These are phyloP conservation scores for Acanthochromis polyacanthus DNA, from an alignment of 2,113 vertebrate genomes.

Conservation along the genomic window DNA sequence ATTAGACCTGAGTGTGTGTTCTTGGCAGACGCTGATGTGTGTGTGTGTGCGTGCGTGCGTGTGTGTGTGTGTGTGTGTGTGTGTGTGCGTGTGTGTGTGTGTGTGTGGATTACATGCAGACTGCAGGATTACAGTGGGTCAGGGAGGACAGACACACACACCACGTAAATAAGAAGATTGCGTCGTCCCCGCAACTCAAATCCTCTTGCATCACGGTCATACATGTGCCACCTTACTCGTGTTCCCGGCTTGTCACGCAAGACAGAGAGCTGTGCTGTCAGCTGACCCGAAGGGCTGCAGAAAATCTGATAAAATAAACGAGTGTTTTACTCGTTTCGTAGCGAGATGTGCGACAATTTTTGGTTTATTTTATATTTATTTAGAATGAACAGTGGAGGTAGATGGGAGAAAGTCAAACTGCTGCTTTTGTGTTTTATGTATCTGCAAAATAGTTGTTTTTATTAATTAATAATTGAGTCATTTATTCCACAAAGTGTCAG, in stretches of 20 bases:
- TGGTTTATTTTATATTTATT: too few relatives aligned
- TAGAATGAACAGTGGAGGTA: too few relatives aligned
- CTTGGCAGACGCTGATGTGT: constrained; percentile 16
- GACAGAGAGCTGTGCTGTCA: not conserved
- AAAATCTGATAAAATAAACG: not conserved
- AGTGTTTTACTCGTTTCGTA: not conserved
- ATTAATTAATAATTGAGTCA: too few relatives aligned
- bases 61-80: constrained; percentile 32
- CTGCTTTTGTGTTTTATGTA: too few relatives aligned
- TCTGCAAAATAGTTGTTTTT: too few relatives aligned
- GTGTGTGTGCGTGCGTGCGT: constrained; percentile 29
- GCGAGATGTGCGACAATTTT: not conserved
- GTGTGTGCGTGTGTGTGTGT: constrained; percentile 34
- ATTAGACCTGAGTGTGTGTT: constrained; percentile 32
- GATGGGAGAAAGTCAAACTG: too few relatives aligned
- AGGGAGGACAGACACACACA: constrained; percentile 34
- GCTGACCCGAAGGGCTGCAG: not conserved
- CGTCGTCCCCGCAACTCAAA: constrained; percentile 62
- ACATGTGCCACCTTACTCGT: constrained; percentile 44
- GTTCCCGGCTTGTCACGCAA: constrained; percentile 47
- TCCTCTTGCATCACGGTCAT: constrained; percentile 67
- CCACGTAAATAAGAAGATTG: constrained; percentile 70
- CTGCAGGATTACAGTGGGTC: constrained; percentile 65
- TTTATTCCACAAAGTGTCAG: too few relatives aligned
- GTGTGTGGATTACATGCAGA: constrained; percentile 58